phyloP scores from a whole-genome alignment of 1,140 invertebrate species.

The Atta texana region DNA sequence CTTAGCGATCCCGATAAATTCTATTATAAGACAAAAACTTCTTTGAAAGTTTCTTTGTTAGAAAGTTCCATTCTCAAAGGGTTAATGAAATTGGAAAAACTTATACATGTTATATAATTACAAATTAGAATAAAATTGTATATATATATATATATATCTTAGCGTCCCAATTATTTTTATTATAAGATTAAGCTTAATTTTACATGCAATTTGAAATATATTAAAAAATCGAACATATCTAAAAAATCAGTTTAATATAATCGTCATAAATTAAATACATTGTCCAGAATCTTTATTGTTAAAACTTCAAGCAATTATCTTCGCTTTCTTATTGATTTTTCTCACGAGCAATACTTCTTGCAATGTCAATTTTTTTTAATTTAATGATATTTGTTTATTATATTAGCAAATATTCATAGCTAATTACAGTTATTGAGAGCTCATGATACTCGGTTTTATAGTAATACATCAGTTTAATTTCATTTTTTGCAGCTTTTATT shows the following conservation, averaged over 20 bases:
- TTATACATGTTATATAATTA: neutral
- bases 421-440: constrained; percentile 16
- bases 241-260: neutral
- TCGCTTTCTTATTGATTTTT: neutral
- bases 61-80: no score
- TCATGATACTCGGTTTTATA: neutral
- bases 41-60: no score
- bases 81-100: no score
- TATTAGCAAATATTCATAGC: neutral
- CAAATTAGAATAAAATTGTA: neutral
- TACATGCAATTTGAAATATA: neutral
- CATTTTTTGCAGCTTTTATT: no score
- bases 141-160: neutral
- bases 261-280: neutral
- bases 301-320: neutral
- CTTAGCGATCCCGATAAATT: no score
- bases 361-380: neutral
- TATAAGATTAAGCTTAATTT: neutral
- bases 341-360: neutral
- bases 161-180: neutral
- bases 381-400: neutral
- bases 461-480: no score
- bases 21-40: no score
- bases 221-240: neutral
- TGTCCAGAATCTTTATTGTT: neutral